phyloP scores from a whole-genome alignment of 2,797 vertebrate genomes.

The Coregonus ussuriensis region DNA sequence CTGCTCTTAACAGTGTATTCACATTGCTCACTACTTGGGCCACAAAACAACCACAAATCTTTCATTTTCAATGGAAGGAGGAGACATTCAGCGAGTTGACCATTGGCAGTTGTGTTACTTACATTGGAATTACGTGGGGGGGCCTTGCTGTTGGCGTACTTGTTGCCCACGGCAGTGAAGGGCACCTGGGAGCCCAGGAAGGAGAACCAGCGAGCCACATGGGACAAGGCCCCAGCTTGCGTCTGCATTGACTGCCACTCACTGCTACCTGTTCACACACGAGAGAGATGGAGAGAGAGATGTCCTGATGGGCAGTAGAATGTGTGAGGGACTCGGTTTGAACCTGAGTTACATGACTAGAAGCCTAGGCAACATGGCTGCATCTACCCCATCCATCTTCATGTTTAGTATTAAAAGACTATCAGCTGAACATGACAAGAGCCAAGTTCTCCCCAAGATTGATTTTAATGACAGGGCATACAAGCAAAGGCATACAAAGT shows the following conservation, averaged over 20 bases:
- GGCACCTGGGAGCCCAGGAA: slow-evolving; percentile 87
- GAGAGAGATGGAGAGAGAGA: background rate
- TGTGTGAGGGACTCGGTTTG: too few relatives aligned
- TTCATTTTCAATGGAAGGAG: background rate
- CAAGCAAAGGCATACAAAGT: too few relatives aligned
- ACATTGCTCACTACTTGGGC: too few relatives aligned
- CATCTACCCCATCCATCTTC: too few relatives aligned
- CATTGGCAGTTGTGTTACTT: slow-evolving; percentile 31
- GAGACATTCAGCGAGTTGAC: background rate
- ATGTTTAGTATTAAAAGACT: background rate
- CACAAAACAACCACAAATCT: background rate
- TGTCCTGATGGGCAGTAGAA: too few relatives aligned
- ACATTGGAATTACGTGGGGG: slow-evolving; percentile 53
- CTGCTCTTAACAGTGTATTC: too few relatives aligned
- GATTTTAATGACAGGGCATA: too few relatives aligned
- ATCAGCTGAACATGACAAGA: background rate
- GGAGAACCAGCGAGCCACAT: slow-evolving; percentile 87
- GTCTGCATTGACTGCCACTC: slow-evolving; percentile 75
- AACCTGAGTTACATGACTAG: too few relatives aligned
- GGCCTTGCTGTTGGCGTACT: slow-evolving; percentile 71
- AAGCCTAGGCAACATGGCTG: too few relatives aligned
- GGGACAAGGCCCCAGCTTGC: slow-evolving; percentile 77
- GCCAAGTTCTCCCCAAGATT: too few relatives aligned
- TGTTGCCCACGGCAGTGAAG: slow-evolving; percentile 83
- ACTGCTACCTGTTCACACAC: slow-evolving; percentile 69